Evolutionary conservation across 2,888 invertebrate species (phyloP).

Genomic region (Xiphydria camelus): DNA sequence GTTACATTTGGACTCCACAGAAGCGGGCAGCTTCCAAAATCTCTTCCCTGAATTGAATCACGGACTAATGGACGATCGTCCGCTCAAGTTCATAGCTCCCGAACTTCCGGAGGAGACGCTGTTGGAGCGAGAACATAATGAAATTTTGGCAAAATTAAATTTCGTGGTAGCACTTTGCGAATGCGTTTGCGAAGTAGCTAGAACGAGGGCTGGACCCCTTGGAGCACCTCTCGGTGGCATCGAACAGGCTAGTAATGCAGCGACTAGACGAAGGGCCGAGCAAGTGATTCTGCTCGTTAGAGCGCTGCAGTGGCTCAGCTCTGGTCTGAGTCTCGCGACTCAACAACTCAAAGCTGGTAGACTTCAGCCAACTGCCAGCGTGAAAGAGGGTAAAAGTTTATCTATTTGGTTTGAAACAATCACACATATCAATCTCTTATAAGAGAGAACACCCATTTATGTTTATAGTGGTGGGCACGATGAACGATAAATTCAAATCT

Average conservation of each 20-base stretch:
- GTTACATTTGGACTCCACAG: slow-evolving; percentile 36
- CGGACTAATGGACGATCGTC: slow-evolving; percentile 55
- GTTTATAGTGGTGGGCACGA: slow-evolving; percentile 81
- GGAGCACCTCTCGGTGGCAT: slow-evolving; percentile 59
- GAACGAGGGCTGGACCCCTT: slow-evolving; percentile 77
- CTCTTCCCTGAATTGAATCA: slow-evolving; percentile 57
- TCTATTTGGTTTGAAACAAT: slow-evolving; percentile 2
- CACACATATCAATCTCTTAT: background rate
- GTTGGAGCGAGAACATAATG: slow-evolving; percentile 94
- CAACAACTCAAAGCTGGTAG: slow-evolving; percentile 82
- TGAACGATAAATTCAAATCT: slow-evolving; percentile 91
- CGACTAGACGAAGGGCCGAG: slow-evolving; percentile 66
- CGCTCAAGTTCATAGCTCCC: slow-evolving; percentile 81
- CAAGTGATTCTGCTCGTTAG: slow-evolving; percentile 86
- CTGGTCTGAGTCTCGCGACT: slow-evolving; percentile 89
- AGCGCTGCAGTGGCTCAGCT: slow-evolving; percentile 91
- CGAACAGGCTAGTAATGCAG: slow-evolving; percentile 50
- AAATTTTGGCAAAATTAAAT: slow-evolving; percentile 94
- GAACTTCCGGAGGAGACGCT: slow-evolving; percentile 95
- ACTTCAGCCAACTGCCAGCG: slow-evolving; percentile 88
- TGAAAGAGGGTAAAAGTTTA: slow-evolving; percentile 86
- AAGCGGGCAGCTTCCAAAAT: slow-evolving; percentile 61
- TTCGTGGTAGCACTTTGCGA: slow-evolving; percentile 95
- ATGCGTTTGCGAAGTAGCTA: slow-evolving; percentile 88
- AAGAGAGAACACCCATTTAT: background rate